Conservation (phyloP, 2,888 invertebrate genomes). For the Elysia crispata region DNA sequence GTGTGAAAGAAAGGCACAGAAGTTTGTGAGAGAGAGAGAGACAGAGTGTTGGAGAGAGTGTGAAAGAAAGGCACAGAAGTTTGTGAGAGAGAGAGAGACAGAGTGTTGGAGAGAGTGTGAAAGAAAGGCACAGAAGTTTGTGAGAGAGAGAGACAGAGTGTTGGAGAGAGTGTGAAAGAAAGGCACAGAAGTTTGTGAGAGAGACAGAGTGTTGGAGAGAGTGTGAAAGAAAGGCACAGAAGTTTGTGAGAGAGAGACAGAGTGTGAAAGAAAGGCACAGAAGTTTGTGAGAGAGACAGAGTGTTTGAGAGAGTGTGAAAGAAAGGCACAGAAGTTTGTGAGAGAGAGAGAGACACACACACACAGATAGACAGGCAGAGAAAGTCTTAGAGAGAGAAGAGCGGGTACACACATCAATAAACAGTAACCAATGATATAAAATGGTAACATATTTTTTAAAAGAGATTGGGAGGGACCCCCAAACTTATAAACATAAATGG, state of each 20-base stretch:
- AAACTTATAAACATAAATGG: too few species aligned
- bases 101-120: background rate
- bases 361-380: too few species aligned
- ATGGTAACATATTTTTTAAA: too few species aligned
- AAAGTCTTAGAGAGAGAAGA: too few species aligned
- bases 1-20: too few species aligned
- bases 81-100: conserved; percentile 14
- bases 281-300: conserved; percentile 24
- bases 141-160: background rate
- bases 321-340: conserved; percentile 16
- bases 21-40: background rate
- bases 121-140: too few species aligned
- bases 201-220: conserved; percentile 18
- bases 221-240: background rate
- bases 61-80: too few species aligned
- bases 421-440: too few species aligned
- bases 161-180: background rate
- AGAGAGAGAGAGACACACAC: too few species aligned
- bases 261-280: conserved; percentile 30
- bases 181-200: background rate
- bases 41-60: too few species aligned
- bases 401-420: too few species aligned
- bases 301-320: conserved; percentile 4
- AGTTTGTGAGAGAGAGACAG: background rate
- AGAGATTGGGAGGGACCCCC: too few species aligned